Base-by-base conservation (phyloP, 2,888 invertebrate genomes). In the Synanthedon tipuliformis region DNA sequence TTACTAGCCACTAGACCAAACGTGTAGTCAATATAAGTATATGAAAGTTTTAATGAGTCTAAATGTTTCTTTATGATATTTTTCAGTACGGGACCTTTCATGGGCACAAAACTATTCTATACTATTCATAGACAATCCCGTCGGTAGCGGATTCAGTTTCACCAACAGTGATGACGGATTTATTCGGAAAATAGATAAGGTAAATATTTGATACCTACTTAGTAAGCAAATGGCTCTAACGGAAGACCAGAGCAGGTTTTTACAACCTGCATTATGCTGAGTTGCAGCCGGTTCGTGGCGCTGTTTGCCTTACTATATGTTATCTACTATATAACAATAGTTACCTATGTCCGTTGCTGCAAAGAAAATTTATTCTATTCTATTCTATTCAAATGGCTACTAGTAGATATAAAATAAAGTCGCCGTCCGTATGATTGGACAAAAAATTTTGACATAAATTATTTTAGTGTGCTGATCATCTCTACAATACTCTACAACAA, bases 121-220 rank as follows among this genome's bases (percentile, higher is more conserved):
- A 62, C 62, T 92, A 41, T 92, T 90, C 71, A 88, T 92, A 53
- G 92, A 92, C 68, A 92, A 90, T 66, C 92, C 92, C 0, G 89
- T 90, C 11, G 90, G 91, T 0, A 81, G 89, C 8, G 90, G 92
- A 0, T 92, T 86, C 71, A 92, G 92, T 66, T 92, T 89, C 62
- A 91, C 91, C 0, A 73, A 88, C 41, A 73, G 78, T 55, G 74
- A 81, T 12, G 72, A 76, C 8, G 90, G 91, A 1, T 90, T 87
- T 68, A 86, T 88, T 1, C 81, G 68, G n/a, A 83, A 89, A 62
- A 88, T 90, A 75, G 73, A 75, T 1, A 87, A 82, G 68, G 91
- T 91, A 55, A 82, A 41, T 41, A 41, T 41, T 41, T n/a, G 41
- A n/a, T n/a, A n/a, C n/a, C n/a, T n/a, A n/a, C n/a, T n/a, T n/a